These are phyloP conservation scores for Epizoanthus scotinus DNA, from an alignment of 92 coral and sea anemone genomes.

Conservation along the genomic window DNA sequence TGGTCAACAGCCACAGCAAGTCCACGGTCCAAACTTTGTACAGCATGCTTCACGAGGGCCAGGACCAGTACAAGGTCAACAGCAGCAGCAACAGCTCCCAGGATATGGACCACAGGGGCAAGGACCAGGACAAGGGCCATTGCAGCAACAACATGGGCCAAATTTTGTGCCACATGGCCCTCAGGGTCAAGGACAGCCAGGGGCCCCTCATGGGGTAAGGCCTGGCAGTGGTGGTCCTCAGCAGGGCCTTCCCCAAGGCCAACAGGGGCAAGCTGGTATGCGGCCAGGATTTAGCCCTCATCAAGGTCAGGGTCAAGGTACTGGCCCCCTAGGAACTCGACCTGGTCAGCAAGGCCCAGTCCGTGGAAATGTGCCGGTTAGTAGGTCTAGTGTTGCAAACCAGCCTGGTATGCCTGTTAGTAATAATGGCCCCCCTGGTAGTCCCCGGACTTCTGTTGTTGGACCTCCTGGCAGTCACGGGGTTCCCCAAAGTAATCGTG, in stretches of 20 bases:
- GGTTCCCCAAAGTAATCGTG: background rate
- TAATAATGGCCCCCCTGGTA: constrained; percentile 10
- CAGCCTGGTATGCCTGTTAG: constrained; percentile 14
- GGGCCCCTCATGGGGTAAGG: constrained; percentile 29
- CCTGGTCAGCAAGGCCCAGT: constrained; percentile 18
- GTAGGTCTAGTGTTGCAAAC: constrained; percentile 6
- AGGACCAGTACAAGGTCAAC: constrained; percentile 15
- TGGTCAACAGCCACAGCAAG: constrained; percentile 19
- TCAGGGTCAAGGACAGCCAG: constrained; percentile 1
- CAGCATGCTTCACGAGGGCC: constrained; percentile 11
- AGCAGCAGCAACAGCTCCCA: background rate
- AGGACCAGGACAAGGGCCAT: constrained; percentile 57
- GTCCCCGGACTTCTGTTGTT: constrained; percentile 8
- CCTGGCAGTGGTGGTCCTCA: constrained; percentile 13
- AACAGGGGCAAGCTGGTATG: constrained; percentile 9
- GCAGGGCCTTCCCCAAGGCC: constrained; percentile 18
- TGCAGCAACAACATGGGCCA: constrained; percentile 55
- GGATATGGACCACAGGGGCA: constrained; percentile 67
- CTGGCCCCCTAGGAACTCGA: background rate
- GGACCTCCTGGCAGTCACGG: constrained; percentile 31
- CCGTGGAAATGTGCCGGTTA: constrained; percentile 30
- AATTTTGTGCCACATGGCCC: constrained; percentile 48
- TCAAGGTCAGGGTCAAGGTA: constrained; percentile 14
- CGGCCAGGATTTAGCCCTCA: constrained; percentile 17
- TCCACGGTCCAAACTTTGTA: constrained; percentile 34